phyloP scores from a whole-genome alignment of 2,113 vertebrate genomes.

The Nymphicus hollandicus region DNA sequence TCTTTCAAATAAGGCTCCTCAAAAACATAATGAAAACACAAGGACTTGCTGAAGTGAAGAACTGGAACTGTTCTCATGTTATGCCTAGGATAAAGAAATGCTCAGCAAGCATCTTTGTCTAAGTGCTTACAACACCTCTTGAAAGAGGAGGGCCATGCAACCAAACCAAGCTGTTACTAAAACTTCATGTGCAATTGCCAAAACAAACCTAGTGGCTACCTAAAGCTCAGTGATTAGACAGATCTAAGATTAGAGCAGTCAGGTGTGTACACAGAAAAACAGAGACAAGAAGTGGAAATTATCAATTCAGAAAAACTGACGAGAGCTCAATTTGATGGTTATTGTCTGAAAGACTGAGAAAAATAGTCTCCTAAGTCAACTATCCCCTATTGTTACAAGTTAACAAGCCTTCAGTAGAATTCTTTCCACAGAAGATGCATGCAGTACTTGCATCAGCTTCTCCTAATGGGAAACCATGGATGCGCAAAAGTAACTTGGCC shows the following conservation, averaged over 20 bases:
- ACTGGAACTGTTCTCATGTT: background rate
- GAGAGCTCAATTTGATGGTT: background rate
- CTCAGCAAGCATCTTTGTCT: background rate
- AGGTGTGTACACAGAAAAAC: background rate
- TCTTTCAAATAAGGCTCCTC: background rate
- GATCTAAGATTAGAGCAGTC: background rate
- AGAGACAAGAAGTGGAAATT: background rate
- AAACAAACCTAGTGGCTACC: background rate
- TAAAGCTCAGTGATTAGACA: background rate
- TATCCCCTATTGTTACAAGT: background rate
- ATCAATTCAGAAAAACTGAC: background rate
- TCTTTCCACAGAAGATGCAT: background rate
- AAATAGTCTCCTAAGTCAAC: rapidly evolving
- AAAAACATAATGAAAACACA: background rate
- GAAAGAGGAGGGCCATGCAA: background rate
- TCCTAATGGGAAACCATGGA: background rate
- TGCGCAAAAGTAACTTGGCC: background rate
- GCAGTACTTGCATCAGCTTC: background rate
- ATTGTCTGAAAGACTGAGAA: background rate
- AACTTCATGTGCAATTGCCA: background rate
- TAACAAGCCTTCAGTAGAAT: background rate
- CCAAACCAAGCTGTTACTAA: background rate
- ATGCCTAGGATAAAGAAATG: background rate
- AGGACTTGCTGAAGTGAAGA: background rate
- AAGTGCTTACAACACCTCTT: background rate